Base-by-base conservation (phyloP, 2,113 vertebrate species). In the Gnathonemus echidnorhynchus region DNA sequence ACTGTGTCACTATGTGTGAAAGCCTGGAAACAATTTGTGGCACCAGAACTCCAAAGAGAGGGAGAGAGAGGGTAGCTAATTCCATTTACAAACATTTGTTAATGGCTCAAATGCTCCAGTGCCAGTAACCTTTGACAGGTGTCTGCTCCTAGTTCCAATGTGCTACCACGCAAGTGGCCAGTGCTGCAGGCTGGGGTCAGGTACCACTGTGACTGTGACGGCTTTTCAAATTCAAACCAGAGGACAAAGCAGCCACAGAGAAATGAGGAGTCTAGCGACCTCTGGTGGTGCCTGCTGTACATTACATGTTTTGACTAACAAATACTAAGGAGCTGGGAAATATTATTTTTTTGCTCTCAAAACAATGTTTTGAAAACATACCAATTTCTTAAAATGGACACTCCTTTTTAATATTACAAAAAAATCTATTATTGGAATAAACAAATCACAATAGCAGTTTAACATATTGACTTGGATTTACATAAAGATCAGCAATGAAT, bases 1-100 rank as follows among this genome's bases (percentile, higher is more conserved):
- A 89, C 89, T 89, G 49, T 83, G 80, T 89, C 83, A 89, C 89
- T 89, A 62, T 86, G 80, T 89, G 80, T 85, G 89, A 89, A 89
- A 89, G 83, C 52, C 89, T 89, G 89, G 89, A 85, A 89, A 89
- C 89, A 89, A 89, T 89, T 89, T 86, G 89, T 49, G 89, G 77
- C 50, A 85, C 80, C 77, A 86, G 31, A 89, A 85, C 19, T 48
- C 80, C 50, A 87, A 52, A 45, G 77, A 46, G 39, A 62, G 80
- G 15, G 50, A n/a, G 39, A 39, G 21, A 45, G 89, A 39, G 70
- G 31, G 50, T 24, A 45, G 77, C 24, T 89, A 89, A 84, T 89
- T 62, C 80, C 15, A 52, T 62, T 89, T 62, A 84, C 39, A 89
- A 89, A 89, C 53, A 80, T 89, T 89, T 89, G 89, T 42, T 85